These are phyloP conservation scores for Nipponia nippon DNA, from an alignment of 2,113 vertebrate species.

Conservation along the genomic window DNA sequence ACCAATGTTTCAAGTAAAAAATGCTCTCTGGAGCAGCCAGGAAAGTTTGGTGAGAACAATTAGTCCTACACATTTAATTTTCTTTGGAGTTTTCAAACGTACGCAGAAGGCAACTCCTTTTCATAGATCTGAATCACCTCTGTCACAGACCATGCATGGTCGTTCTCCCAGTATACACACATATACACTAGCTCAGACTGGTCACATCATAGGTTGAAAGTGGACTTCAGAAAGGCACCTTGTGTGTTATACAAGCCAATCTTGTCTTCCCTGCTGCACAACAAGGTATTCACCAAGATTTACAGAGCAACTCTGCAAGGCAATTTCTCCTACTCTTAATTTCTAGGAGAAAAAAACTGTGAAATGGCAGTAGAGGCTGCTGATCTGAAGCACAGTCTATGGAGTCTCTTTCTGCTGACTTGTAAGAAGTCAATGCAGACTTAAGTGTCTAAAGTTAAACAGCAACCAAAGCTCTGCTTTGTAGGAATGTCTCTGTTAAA, in stretches of 20 bases:
- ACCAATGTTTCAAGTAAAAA: neutral
- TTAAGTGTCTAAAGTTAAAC: neutral
- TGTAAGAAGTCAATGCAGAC: neutral
- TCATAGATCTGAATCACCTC: neutral
- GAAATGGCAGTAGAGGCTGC: neutral
- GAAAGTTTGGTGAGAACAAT: neutral
- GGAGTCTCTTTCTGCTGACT: neutral
- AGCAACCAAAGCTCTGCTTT: neutral
- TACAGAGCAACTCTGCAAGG: neutral
- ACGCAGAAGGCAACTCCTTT: neutral
- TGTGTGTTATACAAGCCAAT: neutral
- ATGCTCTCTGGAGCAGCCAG: neutral
- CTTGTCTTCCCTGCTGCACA: neutral
- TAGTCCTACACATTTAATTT: neutral
- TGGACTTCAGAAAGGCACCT: neutral
- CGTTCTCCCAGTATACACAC: neutral
- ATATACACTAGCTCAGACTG: neutral
- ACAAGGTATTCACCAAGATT: neutral
- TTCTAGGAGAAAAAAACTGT: neutral
- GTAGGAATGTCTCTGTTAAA: neutral
- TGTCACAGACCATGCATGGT: rapidly evolving
- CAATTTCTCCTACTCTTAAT: neutral
- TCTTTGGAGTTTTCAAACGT: neutral
- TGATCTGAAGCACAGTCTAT: neutral
- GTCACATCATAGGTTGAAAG: neutral